A percentile compares a stretch with the other conserved stretches of the same genome.
phyloP scores from a whole-genome alignment of 2,797 vertebrate species.

The Pteropus rufus region DNA sequence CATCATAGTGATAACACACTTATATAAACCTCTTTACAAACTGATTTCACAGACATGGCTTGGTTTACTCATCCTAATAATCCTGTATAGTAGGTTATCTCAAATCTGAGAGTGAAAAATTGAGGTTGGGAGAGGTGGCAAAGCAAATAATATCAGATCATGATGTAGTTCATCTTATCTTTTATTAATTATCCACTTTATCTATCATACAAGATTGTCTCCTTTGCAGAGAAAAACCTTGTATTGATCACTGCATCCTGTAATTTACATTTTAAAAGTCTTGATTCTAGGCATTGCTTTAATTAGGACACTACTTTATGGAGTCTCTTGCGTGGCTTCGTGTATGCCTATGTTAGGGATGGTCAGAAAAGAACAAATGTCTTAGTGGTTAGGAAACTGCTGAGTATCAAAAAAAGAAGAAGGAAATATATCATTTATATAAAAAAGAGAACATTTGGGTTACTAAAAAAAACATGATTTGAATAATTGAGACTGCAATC shows the following conservation, averaged over 20 bases:
- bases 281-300: neutral
- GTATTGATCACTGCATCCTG: neutral
- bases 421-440: slow-evolving; percentile 54
- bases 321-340: neutral
- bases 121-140: neutral
- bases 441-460: slow-evolving; percentile 45
- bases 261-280: neutral
- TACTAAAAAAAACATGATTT: slow-evolving; percentile 58
- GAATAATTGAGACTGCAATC: slow-evolving; percentile 50
- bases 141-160: neutral
- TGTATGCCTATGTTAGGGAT: neutral
- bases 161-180: neutral
- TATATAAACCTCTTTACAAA: neutral
- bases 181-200: neutral
- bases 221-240: neutral
- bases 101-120: neutral
- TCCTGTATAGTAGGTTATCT: neutral
- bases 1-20: neutral
- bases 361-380: slow-evolving; percentile 37
- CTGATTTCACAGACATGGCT: neutral
- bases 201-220: neutral
- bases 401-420: slow-evolving; percentile 43
- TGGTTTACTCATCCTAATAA: neutral
- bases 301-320: neutral
- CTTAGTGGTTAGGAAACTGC: slow-evolving; percentile 46